Evolutionary conservation across 2,113 vertebrate genomes (phyloP).

Genomic region (Colinus virginianus): DNA sequence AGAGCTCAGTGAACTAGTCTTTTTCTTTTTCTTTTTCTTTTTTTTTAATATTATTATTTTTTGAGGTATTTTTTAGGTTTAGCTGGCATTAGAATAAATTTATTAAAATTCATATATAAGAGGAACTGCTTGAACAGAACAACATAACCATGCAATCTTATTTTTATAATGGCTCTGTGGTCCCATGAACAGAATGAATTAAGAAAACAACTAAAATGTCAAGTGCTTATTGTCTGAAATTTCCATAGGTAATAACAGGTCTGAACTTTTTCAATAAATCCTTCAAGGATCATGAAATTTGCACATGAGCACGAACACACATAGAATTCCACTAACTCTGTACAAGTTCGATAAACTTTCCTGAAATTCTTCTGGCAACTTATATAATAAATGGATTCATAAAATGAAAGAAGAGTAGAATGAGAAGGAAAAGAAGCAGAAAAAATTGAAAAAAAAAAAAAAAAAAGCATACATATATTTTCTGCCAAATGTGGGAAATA

Average conservation of each 20-base stretch:
- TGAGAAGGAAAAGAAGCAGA: not conserved
- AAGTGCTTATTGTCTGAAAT: constrained; percentile 8
- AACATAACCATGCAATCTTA: not conserved
- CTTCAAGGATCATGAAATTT: not conserved
- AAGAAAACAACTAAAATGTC: constrained; percentile 17
- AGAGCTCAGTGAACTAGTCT: not conserved
- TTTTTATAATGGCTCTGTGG: constrained; percentile 5
- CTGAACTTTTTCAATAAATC: constrained; percentile 7
- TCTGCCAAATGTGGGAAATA: not conserved
- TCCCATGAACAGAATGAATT: constrained; percentile 3
- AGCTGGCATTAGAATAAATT: too few species aligned
- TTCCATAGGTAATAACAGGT: not conserved
- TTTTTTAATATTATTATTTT: not conserved
- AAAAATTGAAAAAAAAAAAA: constrained; percentile 10
- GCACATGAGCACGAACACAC: not conserved
- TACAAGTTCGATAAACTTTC: not conserved
- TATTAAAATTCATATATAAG: too few species aligned
- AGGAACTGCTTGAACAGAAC: not conserved
- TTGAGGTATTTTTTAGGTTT: not conserved
- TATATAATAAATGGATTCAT: not conserved
- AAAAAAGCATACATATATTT: not conserved
- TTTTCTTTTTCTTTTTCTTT: not conserved
- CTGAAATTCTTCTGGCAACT: not conserved
- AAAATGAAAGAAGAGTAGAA: not conserved
- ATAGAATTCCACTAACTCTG: not conserved